Evolutionary conservation across 2,888 invertebrate species (phyloP).

Genomic region (Drosophila limbata): DNA sequence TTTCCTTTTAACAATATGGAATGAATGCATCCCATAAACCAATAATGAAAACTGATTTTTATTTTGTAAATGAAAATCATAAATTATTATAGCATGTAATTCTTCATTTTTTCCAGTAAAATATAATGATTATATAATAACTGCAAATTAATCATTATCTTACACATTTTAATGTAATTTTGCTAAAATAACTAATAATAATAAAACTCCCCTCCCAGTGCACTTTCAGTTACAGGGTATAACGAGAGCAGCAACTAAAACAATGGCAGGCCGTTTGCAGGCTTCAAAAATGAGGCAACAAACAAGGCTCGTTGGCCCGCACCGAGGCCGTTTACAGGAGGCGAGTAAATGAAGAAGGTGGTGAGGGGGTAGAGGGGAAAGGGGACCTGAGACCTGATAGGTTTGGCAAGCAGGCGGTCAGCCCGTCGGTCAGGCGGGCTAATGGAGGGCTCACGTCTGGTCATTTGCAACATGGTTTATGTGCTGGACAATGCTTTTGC

Average conservation of each 20-base stretch:
- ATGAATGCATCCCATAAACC: too few relatives aligned
- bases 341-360: slow-evolving; percentile 19
- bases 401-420: slow-evolving; percentile 16
- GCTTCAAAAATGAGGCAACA: slow-evolving; percentile 57
- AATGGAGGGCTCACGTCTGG: slow-evolving; percentile 78
- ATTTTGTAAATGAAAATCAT: too few relatives aligned
- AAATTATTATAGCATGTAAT: too few relatives aligned
- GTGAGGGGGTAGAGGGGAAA: neutral
- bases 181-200: too few relatives aligned
- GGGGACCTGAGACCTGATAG: neutral
- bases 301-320: slow-evolving; percentile 59
- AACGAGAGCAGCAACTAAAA: slow-evolving; percentile 22
- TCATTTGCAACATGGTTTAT: slow-evolving; percentile 81
- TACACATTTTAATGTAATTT: too few relatives aligned
- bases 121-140: too few relatives aligned
- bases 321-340: slow-evolving; percentile 42
- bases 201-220: neutral
- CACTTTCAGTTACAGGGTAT: slow-evolving; percentile 30
- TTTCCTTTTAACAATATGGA: too few relatives aligned
- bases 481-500: slow-evolving; percentile 78
- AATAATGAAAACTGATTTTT: too few relatives aligned
- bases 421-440: slow-evolving; percentile 49
- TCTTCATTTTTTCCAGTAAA: too few relatives aligned
- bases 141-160: too few relatives aligned
- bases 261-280: slow-evolving; percentile 30